These are phyloP conservation scores for Geotrypetes seraphini DNA, from an alignment of 2,797 vertebrate genomes.

Conservation along the genomic window DNA sequence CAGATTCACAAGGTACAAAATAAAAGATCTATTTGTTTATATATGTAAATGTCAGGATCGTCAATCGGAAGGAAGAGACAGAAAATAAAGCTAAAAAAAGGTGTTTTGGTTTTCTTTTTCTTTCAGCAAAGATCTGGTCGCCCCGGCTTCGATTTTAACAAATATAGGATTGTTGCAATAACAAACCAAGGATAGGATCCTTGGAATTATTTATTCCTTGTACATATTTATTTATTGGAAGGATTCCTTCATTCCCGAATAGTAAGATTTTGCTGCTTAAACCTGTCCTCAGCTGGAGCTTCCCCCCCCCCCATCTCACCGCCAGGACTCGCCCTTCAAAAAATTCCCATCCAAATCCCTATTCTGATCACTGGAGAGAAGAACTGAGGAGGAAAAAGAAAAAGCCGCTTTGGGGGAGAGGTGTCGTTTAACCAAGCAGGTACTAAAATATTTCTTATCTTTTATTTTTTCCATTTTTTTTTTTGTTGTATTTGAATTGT, in stretches of 20 bases:
- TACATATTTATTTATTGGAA: no score
- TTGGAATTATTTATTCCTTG: background rate
- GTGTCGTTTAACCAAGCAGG: constrained; percentile 1
- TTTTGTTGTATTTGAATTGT: no score
- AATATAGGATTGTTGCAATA: no score
- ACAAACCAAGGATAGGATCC: no score
- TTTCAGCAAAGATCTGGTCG: background rate
- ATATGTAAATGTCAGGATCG: no score
- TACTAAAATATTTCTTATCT: background rate
- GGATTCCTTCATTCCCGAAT: no score
- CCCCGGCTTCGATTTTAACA: constrained; percentile 1
- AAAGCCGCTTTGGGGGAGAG: background rate
- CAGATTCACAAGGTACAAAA: no score
- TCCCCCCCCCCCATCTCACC: no score
- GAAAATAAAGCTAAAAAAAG: background rate
- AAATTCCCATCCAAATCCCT: background rate
- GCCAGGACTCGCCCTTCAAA: background rate
- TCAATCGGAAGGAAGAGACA: background rate
- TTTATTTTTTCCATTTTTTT: no score
- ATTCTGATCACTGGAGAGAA: background rate
- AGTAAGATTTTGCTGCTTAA: background rate
- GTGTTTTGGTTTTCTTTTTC: no score
- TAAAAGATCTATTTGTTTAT: no score
- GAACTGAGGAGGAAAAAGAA: background rate
- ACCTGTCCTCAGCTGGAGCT: no score